Evolutionary conservation across 2,888 invertebrate species (phyloP), one percentile per base, ranked within the genome.

Genomic region (Copidosoma aretas): DNA sequence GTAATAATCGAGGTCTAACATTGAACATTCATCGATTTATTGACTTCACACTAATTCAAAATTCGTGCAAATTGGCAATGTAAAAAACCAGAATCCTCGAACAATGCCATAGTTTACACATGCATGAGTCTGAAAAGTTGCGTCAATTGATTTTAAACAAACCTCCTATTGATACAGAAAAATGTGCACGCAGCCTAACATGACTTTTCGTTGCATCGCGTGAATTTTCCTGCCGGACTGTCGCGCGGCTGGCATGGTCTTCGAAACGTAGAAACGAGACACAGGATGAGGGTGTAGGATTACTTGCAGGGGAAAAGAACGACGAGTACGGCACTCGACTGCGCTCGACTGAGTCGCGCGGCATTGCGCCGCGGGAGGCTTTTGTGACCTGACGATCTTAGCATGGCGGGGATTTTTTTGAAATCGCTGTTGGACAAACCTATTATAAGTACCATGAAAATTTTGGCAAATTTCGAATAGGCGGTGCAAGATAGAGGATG

Each of bases 281-380:
- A 77, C 78, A 76, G 79, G 76, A 77, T 73, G 70, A 67, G 63
- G 74, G 76, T 78, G 73, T 81, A 75, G 39, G 70, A 63, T 82
- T 81, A 80, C 81, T 60, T 58, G 73, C 17, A 15, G 12, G 43
- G 43, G 43, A 12, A 32, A 46, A 70, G 72, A 76, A 71, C 71
- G 65, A 71, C 67, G 14, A 60, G 71, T n/a, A n/a, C n/a, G n/a
- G n/a, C n/a, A n/a, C n/a, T n/a, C n/a, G n/a, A n/a, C 41, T 15
- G 15, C 46, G 49, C 71, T 68, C n/a, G 64, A 68, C 65, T 25
- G 19, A 46, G 22, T n/a, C 53, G 15, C 61, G 60, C 21, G 52
- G 10, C 32, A 8, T 52, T 71, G 67, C 62, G 71, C 67, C 21
- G 60, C 71, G 39, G 8, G 41, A 43, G 22, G 32, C 19, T 21